A percentile compares a stretch with the other conserved stretches of the same genome.
These are phyloP conservation scores for Lasiurus cinereus DNA, from an alignment of 2,113 vertebrate species.

Conservation along the genomic window DNA sequence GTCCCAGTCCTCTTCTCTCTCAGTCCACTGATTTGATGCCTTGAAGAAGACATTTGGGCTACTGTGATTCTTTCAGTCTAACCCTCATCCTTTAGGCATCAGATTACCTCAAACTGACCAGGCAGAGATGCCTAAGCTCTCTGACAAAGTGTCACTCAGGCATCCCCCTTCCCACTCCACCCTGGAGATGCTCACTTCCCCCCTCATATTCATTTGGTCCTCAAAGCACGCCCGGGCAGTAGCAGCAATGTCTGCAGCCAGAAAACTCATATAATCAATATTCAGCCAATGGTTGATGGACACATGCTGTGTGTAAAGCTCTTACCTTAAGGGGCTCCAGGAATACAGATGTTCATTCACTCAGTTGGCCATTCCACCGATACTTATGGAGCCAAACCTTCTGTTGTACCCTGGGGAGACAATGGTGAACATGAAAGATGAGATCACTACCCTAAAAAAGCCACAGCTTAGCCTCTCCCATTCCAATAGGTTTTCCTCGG, in stretches of 20 bases:
- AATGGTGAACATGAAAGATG: neutral
- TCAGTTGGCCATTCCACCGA: neutral
- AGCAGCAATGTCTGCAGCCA: neutral
- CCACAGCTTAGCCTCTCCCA: neutral
- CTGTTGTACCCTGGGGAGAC: neutral
- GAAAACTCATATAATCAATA: neutral
- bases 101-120: neutral
- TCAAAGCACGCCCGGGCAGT: neutral
- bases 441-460: neutral
- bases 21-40: neutral
- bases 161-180: neutral
- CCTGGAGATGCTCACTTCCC: neutral
- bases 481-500: neutral
- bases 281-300: neutral
- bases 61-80: neutral
- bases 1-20: neutral
- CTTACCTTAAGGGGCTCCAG: neutral
- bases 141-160: neutral
- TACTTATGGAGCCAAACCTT: conserved; percentile 9
- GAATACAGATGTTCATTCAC: conserved; percentile 20
- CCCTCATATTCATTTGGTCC: neutral
- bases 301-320: neutral
- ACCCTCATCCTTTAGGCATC: neutral
- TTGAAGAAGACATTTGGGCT: neutral
- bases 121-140: neutral